These are phyloP conservation scores for Donacobius atricapilla DNA, from an alignment of 2,113 vertebrate genomes.

Conservation along the genomic window DNA sequence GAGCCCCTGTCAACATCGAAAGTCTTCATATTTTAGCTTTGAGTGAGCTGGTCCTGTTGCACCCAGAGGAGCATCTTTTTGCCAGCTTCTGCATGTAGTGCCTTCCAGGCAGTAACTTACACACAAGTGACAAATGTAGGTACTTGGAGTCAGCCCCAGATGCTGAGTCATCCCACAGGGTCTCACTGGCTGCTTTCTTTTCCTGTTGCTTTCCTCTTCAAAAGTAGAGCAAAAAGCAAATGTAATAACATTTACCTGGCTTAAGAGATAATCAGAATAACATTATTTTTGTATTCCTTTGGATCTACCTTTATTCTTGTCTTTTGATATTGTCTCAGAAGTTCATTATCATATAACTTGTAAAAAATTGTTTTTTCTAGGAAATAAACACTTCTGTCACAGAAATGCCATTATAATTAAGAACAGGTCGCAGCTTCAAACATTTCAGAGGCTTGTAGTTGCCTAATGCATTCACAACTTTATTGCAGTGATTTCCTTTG, in stretches of 20 bases:
- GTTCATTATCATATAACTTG: neutral
- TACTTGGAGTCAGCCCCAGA: neutral
- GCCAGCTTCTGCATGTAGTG: fast-evolving
- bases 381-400: neutral
- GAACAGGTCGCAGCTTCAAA: neutral
- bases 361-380: neutral
- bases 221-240: neutral
- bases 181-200: neutral
- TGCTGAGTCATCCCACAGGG: neutral
- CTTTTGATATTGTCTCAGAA: neutral
- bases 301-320: neutral
- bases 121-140: neutral
- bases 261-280: neutral
- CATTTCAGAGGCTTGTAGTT: neutral
- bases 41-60: neutral
- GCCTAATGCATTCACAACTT: neutral
- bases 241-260: neutral
- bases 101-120: neutral
- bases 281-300: neutral
- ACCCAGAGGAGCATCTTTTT: neutral
- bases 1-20: neutral
- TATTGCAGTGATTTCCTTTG: neutral
- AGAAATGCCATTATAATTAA: neutral
- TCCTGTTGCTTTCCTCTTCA: neutral
- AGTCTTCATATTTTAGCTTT: neutral